These are phyloP conservation scores for Meandrina meandrites DNA, from an alignment of 92 coral and sea anemone species.

Conservation along the genomic window DNA sequence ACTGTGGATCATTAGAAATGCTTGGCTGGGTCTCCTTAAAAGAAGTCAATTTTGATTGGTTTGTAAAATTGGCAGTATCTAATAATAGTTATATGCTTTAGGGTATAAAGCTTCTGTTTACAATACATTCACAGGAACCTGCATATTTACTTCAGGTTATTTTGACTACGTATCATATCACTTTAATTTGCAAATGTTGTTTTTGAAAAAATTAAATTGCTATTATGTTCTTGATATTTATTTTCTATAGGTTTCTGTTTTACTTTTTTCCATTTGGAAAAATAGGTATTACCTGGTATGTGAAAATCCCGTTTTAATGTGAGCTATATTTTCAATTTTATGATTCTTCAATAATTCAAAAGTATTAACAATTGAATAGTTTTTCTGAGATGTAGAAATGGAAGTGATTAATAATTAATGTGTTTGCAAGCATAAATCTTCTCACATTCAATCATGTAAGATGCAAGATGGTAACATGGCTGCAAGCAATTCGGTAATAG, in stretches of 20 bases:
- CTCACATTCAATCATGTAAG: neutral
- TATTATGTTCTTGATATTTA: no score
- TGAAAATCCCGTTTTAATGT: neutral
- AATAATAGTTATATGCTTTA: neutral
- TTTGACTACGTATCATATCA: neutral
- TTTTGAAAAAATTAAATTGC: neutral
- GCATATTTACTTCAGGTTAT: neutral
- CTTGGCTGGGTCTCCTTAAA: neutral
- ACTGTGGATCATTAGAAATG: neutral
- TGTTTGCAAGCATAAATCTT: slow-evolving; percentile 25
- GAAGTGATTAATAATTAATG: slow-evolving; percentile 23
- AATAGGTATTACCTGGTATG: neutral
- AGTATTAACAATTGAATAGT: neutral
- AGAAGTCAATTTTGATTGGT: neutral
- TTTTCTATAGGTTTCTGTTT: neutral
- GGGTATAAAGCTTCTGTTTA: neutral
- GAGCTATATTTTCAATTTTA: neutral
- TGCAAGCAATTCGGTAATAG: neutral
- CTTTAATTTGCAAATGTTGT: neutral
- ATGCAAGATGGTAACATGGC: neutral
- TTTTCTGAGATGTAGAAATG: slow-evolving; percentile 8
- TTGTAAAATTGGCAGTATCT: neutral
- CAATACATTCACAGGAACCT: slow-evolving; percentile 8
- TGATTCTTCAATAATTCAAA: neutral
- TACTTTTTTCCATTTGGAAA: neutral